Evolutionary conservation across 1,140 invertebrate genomes (phyloP).

Genomic region (Bombus sylvicola): DNA sequence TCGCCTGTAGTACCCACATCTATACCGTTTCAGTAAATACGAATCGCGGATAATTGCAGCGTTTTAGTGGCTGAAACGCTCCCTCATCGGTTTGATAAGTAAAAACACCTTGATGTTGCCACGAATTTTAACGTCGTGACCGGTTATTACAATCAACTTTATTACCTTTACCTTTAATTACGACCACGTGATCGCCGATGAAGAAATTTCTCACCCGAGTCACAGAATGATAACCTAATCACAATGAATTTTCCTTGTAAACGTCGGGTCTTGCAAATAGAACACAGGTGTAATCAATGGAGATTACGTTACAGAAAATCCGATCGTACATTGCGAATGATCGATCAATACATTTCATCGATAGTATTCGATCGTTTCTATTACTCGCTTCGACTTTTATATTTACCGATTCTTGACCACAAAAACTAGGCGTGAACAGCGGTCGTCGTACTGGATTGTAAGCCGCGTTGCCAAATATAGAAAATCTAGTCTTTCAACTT

Average conservation of each 20-base stretch:
- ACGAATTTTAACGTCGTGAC: background rate
- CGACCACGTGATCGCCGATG: background rate
- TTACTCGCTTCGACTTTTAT: background rate
- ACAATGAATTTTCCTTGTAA: too few relatives aligned
- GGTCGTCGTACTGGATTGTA: background rate
- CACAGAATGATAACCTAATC: background rate
- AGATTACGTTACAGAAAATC: constrained; percentile 10
- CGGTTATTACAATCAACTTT: background rate
- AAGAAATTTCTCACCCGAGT: background rate
- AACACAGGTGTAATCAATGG: background rate
- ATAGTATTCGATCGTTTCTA: background rate
- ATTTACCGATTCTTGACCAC: constrained; percentile 1
- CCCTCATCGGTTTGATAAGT: constrained; percentile 22
- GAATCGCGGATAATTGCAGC: constrained; percentile 22
- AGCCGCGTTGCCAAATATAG: constrained; percentile 14
- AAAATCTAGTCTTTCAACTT: background rate
- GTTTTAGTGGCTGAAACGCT: background rate
- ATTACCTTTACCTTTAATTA: constrained; percentile 18
- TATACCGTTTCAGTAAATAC: background rate
- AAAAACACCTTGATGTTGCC: background rate
- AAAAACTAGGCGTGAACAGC: constrained; percentile 29
- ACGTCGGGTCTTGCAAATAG: background rate
- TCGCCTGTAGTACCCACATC: constrained; percentile 10
- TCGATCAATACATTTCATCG: background rate
- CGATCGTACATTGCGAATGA: background rate